Base-by-base conservation (phyloP, 2,113 vertebrate species). In the Myiagra hebetior region DNA sequence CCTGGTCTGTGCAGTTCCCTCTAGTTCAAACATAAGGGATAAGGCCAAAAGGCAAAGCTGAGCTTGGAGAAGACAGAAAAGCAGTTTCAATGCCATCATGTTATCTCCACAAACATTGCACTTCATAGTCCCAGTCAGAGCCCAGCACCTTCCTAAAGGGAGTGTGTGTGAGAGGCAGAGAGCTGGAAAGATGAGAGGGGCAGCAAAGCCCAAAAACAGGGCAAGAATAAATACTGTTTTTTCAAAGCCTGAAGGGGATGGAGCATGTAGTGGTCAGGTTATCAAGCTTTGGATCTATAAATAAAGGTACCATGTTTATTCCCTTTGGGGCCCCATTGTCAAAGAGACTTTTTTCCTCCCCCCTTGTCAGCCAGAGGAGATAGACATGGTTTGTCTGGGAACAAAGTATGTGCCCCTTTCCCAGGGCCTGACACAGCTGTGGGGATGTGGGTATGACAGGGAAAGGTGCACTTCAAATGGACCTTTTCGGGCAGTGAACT, bases 231-330 rank as follows among this genome's bases (percentile, higher is more conserved):
- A 73, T 47, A 17, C 26, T 42, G 44, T 31, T 84, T 64, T 16
- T 49, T 78, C 11, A 89, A 75, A 93, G 50, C 35, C 68, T 91
- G 92, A n/a, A 84, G 41, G 26, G 31, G 31, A 68, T 30, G 26
- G 89, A 83, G 47, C 55, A 44, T 64, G 60, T 74, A 84, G 50
- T 81, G 64, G 69, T 86, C 39, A 15, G 68, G 6, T 59, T 93
- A 89, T 96, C 57, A 11, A 75, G 59, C 47, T n/a, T 87, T 90
- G 47, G 27, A 91, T 95, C 93, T 89, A 30, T 89, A 97, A 96
- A 93, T 94, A 95, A 95, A 72, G 65, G 93, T 93, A 74, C 93
- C 76, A 37, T 65, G 69, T 88, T 92, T 89, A 77, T 87, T 93
- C 87, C 59, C 70, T 90, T 52, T 2, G 5, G 41, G 85, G 35